Evolutionary conservation across 2,888 invertebrate genomes (phyloP).

Genomic region (Willowsia nigromaculata): DNA sequence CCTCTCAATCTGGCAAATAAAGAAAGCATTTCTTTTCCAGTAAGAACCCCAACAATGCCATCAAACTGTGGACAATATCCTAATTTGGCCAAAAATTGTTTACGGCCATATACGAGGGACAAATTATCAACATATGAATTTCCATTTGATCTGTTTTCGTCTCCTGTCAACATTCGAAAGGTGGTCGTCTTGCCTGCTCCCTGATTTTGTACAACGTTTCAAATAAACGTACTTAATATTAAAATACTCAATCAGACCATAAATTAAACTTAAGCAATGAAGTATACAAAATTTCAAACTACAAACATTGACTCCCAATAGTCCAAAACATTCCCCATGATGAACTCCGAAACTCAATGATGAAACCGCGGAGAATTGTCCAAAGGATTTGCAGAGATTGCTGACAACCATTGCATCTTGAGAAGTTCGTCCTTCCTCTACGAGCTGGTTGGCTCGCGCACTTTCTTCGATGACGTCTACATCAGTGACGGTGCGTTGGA

Average conservation of each 20-base stretch:
- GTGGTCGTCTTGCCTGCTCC: slow-evolving; percentile 82
- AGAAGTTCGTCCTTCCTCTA: neutral
- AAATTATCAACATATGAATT: slow-evolving; percentile 79
- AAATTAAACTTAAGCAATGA: too few species aligned
- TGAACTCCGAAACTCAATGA: slow-evolving; percentile 86
- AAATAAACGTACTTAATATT: neutral
- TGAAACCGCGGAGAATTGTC: slow-evolving; percentile 83
- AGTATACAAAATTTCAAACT: too few species aligned
- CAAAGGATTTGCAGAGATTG: slow-evolving; percentile 65
- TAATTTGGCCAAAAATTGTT: slow-evolving; percentile 80
- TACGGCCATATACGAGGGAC: neutral
- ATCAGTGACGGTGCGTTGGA: slow-evolving; percentile 24
- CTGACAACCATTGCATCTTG: slow-evolving; percentile 66
- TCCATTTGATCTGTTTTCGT: slow-evolving; percentile 81
- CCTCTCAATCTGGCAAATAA: slow-evolving; percentile 89
- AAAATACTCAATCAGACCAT: too few species aligned
- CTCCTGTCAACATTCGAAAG: slow-evolving; percentile 83
- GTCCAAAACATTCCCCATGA: slow-evolving; percentile 81
- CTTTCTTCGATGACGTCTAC: slow-evolving; percentile 27
- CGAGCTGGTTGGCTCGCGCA: neutral
- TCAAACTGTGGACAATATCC: slow-evolving; percentile 96
- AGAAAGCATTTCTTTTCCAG: slow-evolving; percentile 87
- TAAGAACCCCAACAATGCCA: slow-evolving; percentile 88
- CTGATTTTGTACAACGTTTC: neutral
- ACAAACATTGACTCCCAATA: neutral